A percentile compares a stretch with the other conserved stretches of the same genome.
These are phyloP conservation scores for Eidolon helvum DNA, from an alignment of 2,113 vertebrate genomes.

Conservation along the genomic window DNA sequence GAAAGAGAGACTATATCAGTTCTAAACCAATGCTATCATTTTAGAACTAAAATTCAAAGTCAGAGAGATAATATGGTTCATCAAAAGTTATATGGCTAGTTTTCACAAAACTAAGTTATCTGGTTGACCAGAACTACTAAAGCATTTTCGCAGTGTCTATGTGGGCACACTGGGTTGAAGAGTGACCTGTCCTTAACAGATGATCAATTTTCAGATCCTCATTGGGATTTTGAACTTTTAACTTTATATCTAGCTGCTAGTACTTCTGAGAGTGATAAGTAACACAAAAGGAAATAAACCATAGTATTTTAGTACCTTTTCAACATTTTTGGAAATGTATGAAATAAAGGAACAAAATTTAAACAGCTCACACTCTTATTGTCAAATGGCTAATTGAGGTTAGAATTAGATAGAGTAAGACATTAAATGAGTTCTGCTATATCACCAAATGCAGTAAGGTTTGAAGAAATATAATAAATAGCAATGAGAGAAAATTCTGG, in stretches of 20 bases:
- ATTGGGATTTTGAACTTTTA: not conserved
- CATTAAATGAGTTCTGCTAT: conserved; percentile 32
- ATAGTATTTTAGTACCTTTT: not conserved
- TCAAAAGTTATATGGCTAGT: not conserved
- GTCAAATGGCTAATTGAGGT: conserved; percentile 16
- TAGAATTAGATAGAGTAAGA: not conserved
- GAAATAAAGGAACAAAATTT: conserved; percentile 19
- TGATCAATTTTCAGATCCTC: not conserved
- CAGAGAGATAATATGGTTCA: not conserved
- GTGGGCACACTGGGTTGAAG: not conserved
- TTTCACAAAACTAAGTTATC: not conserved
- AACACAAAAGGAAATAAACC: conserved; percentile 1
- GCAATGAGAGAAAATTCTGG: not conserved
- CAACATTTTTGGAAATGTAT: not conserved
- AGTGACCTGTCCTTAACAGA: not conserved
- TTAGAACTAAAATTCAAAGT: not conserved
- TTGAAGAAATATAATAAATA: conserved; percentile 26
- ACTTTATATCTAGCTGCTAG: not conserved
- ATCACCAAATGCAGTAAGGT: not conserved
- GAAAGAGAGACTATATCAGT: not conserved
- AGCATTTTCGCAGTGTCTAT: not conserved
- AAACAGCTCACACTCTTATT: not conserved
- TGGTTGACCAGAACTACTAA: not conserved
- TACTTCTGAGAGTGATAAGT: not conserved
- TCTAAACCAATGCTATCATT: not conserved